Conservation (phyloP, 92 coral and sea anemone genomes). For the Zoanthus gigantus region DNA sequence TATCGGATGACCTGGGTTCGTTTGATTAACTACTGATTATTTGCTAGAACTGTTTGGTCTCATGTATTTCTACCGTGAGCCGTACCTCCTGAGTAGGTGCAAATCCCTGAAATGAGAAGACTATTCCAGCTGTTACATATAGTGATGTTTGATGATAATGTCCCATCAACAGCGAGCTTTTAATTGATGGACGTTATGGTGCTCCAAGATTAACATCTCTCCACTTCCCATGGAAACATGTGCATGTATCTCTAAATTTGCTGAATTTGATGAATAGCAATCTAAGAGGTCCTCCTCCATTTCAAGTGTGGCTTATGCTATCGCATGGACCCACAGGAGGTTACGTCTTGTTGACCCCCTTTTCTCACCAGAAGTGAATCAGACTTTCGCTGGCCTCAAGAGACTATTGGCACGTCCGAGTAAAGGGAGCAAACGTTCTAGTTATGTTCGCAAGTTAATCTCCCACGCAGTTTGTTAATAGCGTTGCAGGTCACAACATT, state of each 20-base stretch:
- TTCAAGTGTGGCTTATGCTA: no score
- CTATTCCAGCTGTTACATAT: no score
- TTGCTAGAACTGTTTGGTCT: no score
- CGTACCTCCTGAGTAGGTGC: no score
- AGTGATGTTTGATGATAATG: no score
- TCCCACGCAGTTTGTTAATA: conserved; percentile 43
- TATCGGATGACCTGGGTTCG: no score
- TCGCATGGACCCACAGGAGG: conserved; percentile 62
- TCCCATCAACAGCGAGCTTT: no score
- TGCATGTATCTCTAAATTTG: conserved; percentile 51
- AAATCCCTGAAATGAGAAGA: no score
- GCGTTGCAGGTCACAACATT: conserved; percentile 50
- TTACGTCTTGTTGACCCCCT: conserved; percentile 33
- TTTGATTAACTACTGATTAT: no score
- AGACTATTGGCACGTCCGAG: conserved; percentile 56
- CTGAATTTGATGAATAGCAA: conserved; percentile 38
- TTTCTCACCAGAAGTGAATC: conserved; percentile 48
- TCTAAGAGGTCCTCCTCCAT: conserved; percentile 46
- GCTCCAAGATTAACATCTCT: no score
- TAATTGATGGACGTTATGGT: no score
- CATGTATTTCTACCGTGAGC: no score
- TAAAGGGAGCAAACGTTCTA: conserved; percentile 44
- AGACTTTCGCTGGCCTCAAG: conserved; percentile 55
- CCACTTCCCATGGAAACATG: conserved; percentile 45
- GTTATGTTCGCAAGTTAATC: conserved; percentile 56